A percentile compares a stretch with the other conserved stretches of the same genome.
Conservation (phyloP, 2,113 vertebrate species). For the Gasterosteus nipponicus region DNA sequence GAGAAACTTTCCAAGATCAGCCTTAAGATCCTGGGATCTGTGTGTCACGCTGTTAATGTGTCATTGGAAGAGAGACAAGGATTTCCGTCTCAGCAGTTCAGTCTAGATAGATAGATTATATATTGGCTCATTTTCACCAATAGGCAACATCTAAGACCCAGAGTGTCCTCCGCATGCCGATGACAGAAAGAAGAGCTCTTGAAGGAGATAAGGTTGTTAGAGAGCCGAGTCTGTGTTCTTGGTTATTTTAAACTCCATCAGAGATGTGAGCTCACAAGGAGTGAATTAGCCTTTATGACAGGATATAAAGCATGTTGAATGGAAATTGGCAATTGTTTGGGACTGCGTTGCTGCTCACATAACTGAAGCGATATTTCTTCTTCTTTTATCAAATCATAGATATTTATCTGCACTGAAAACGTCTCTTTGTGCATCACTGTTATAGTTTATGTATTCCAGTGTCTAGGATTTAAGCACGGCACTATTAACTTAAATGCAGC, state of each 20-base stretch:
- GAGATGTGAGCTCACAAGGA: conserved; percentile 43
- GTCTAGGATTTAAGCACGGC: conserved; percentile 20
- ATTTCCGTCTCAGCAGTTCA: conserved; percentile 4
- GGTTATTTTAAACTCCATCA: conserved; percentile 55
- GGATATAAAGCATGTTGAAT: conserved; percentile 42
- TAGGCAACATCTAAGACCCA: neutral
- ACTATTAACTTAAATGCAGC: conserved; percentile 23
- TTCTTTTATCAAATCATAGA: conserved; percentile 48
- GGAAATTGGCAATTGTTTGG: conserved; percentile 45
- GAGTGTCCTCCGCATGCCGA: neutral
- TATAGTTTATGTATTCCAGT: neutral
- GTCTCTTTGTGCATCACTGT: neutral
- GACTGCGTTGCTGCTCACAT: conserved; percentile 27
- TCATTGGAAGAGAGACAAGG: conserved; percentile 37
- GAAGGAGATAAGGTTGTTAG: conserved; percentile 42
- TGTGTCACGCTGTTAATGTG: conserved; percentile 27
- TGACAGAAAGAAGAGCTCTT: conserved; percentile 33
- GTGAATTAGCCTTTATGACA: conserved; percentile 56
- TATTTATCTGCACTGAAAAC: conserved; percentile 43
- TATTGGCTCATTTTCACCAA: conserved; percentile 14
- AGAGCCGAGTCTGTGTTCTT: conserved; percentile 31
- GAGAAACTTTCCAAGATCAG: conserved; percentile 45
- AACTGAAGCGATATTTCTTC: conserved; percentile 35
- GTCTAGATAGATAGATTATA: neutral
- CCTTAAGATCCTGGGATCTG: conserved; percentile 17